Conservation (phyloP, 2,888 invertebrate species). For the Capitulum mitella region DNA sequence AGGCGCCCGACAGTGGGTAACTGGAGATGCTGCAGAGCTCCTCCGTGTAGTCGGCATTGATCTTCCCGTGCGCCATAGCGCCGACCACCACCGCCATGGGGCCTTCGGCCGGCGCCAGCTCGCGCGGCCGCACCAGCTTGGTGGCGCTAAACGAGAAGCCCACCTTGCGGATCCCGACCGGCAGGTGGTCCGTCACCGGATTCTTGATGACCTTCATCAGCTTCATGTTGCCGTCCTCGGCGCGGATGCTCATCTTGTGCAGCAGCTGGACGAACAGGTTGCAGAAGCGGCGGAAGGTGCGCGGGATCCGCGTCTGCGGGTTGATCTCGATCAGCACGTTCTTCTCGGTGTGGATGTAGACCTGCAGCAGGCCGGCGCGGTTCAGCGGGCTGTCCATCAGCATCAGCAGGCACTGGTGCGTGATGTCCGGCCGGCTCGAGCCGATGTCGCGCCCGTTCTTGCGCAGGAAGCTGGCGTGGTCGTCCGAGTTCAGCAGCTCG, state of each 20-base stretch:
- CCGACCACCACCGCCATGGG: constrained; percentile 88
- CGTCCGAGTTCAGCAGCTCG: constrained; percentile 89
- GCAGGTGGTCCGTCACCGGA: constrained; percentile 87
- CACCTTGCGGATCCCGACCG: constrained; percentile 84
- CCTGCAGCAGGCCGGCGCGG: constrained; percentile 75
- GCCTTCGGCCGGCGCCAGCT: constrained; percentile 70
- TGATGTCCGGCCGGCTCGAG: constrained; percentile 89
- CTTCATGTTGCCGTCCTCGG: constrained; percentile 80
- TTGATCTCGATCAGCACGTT: constrained; percentile 57
- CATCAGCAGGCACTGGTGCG: constrained; percentile 96
- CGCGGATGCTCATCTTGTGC: constrained; percentile 86
- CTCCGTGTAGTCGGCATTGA: constrained; percentile 75
- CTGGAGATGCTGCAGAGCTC: constrained; percentile 85
- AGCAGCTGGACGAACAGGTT: constrained; percentile 72
- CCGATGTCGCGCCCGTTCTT: constrained; percentile 81
- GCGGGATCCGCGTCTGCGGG: constrained; percentile 92
- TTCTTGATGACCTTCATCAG: constrained; percentile 94
- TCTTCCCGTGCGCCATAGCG: constrained; percentile 93
- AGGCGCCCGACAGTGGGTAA: constrained; percentile 92
- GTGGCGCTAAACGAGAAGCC: constrained; percentile 83
- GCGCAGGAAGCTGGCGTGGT: constrained; percentile 73
- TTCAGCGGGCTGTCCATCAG: constrained; percentile 95
- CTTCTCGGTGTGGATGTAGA: constrained; percentile 48
- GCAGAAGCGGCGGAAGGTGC: constrained; percentile 75
- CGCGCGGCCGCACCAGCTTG: constrained; percentile 59